These are phyloP conservation scores for Poeciliopsis presidionis DNA, from an alignment of 2,797 vertebrate species.

Conservation along the genomic window DNA sequence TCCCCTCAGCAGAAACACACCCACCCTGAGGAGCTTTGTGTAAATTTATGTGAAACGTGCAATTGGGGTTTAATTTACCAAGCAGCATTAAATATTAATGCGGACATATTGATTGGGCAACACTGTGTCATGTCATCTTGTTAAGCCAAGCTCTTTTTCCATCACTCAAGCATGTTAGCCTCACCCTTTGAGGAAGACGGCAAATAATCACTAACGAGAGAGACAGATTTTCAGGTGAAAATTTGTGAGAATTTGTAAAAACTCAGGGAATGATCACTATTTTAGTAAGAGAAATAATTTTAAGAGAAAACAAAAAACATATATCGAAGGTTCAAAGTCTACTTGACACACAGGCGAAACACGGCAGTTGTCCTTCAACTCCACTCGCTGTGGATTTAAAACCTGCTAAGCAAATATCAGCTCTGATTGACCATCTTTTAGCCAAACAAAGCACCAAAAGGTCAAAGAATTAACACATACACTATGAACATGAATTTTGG, in stretches of 20 bases:
- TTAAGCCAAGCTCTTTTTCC: constrained; percentile 33
- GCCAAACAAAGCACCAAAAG: background rate
- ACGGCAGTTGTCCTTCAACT: constrained; percentile 51
- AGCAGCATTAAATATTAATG: constrained; percentile 46
- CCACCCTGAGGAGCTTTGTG: background rate
- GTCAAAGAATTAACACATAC: background rate
- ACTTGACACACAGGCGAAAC: constrained; percentile 6
- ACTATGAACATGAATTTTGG: background rate
- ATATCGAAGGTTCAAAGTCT: constrained; percentile 48
- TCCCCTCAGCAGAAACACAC: background rate
- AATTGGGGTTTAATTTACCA: constrained; percentile 25
- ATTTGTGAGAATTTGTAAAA: background rate
- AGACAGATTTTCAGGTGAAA: constrained; percentile 15
- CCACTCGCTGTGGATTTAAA: constrained; percentile 18
- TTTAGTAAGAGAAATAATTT: background rate
- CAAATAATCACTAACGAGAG: constrained; percentile 43
- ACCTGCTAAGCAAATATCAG: constrained; percentile 35
- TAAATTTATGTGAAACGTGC: constrained; percentile 18
- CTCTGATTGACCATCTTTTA: constrained; percentile 7
- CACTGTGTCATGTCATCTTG: constrained; percentile 14
- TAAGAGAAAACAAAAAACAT: constrained; percentile 13
- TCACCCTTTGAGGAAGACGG: background rate
- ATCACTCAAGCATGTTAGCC: constrained; percentile 5
- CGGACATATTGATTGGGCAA: constrained; percentile 35
- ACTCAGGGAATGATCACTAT: background rate